These are phyloP conservation scores for Thereva nobilitata DNA, from an alignment of 2,888 invertebrate genomes.

Conservation along the genomic window DNA sequence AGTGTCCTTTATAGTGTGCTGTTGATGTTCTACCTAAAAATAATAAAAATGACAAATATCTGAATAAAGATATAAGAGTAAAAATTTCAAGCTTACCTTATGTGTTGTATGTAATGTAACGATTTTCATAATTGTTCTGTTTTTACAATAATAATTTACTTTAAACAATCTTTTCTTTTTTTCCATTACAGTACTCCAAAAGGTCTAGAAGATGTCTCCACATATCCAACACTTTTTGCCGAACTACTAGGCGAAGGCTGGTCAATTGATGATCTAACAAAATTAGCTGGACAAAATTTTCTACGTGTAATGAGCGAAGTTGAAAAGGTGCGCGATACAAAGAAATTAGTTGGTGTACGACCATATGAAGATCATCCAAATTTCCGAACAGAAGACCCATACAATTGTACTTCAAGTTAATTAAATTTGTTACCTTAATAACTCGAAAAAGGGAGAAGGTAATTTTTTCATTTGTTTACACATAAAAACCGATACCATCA, in stretches of 20 bases:
- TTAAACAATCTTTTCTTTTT: not conserved
- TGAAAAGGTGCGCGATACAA: constrained; percentile 73
- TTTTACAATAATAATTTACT: not conserved
- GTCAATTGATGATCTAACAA: constrained; percentile 76
- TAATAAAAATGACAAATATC: not conserved
- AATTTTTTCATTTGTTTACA: too few relatives aligned
- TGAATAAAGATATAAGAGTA: too few relatives aligned
- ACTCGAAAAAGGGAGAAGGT: too few relatives aligned
- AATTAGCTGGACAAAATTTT: constrained; percentile 76
- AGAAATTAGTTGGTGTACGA: constrained; percentile 69
- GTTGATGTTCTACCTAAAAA: not conserved
- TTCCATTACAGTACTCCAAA: constrained; percentile 69
- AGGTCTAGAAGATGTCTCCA: constrained; percentile 79
- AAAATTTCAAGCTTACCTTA: too few relatives aligned
- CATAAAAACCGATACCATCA: too few relatives aligned
- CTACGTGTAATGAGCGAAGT: constrained; percentile 68
- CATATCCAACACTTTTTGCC: constrained; percentile 77
- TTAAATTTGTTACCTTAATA: constrained; percentile 43
- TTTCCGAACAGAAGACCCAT: constrained; percentile 58
- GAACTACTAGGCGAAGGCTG: constrained; percentile 79
- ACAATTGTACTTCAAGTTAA: constrained; percentile 59
- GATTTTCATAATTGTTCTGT: not conserved
- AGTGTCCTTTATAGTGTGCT: not conserved
- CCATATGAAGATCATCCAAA: constrained; percentile 72
- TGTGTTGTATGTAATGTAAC: too few relatives aligned